Evolutionary conservation across 2,797 vertebrate species (phyloP).

Genomic region (Astyanax mexicanus): DNA sequence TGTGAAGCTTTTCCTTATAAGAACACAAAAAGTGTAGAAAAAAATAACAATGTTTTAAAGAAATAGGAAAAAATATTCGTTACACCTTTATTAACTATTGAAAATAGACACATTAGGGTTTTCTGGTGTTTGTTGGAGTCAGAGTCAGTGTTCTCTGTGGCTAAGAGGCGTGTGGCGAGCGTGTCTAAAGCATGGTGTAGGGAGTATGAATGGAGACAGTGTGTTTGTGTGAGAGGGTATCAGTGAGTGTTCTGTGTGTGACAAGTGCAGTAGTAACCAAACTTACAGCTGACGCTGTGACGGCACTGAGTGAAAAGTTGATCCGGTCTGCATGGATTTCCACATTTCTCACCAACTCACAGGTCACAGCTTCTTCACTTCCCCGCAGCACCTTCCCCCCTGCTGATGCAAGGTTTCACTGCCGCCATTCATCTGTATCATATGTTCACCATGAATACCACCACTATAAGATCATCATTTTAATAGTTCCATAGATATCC

Average conservation of each 20-base stretch:
- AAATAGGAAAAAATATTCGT: neutral
- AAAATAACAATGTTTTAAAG: too few relatives aligned
- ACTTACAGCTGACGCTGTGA: slow-evolving; percentile 52
- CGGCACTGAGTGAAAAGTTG: slow-evolving; percentile 49
- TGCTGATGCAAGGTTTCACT: too few relatives aligned
- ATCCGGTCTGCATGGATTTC: slow-evolving; percentile 51
- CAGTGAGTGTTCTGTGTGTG: slow-evolving; percentile 11
- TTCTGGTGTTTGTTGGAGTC: neutral
- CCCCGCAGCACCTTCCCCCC: slow-evolving; percentile 2
- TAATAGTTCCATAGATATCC: too few relatives aligned
- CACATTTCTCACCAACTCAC: slow-evolving; percentile 51
- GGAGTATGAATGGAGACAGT: slow-evolving; percentile 42
- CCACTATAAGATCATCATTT: too few relatives aligned
- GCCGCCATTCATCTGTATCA: too few relatives aligned
- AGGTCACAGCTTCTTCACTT: slow-evolving; percentile 53
- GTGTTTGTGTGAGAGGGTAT: slow-evolving; percentile 38
- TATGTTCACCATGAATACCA: too few relatives aligned
- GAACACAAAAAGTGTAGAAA: too few relatives aligned
- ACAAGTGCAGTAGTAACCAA: slow-evolving; percentile 6
- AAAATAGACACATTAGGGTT: neutral
- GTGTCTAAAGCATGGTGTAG: slow-evolving; percentile 44
- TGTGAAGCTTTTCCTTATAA: too few relatives aligned
- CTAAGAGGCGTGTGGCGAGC: slow-evolving; percentile 14
- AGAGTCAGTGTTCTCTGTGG: neutral
- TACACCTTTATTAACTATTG: neutral